Percentiles rank a stretch among this genome's conserved stretches.
Evolutionary conservation across 2,113 vertebrate species (phyloP).

Genomic region (Brachypteracias leptosomus): DNA sequence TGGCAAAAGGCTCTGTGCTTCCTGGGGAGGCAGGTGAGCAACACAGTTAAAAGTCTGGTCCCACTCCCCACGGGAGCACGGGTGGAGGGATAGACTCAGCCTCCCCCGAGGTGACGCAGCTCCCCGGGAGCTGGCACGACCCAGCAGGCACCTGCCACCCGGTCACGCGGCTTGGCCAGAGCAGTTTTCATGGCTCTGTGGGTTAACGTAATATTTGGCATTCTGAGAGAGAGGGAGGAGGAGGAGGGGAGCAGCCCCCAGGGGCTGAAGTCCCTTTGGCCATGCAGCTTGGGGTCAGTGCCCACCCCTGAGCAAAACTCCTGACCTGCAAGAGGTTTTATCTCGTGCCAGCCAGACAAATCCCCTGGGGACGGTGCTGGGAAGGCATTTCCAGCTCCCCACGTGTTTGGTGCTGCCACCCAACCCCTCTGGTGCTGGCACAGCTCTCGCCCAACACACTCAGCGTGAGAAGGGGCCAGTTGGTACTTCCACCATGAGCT

Average conservation of each 20-base stretch:
- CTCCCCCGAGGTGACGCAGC: not conserved
- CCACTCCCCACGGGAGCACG: rapidly evolving
- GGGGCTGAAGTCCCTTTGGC: not conserved
- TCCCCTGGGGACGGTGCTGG: not conserved
- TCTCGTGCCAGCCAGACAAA: rapidly evolving
- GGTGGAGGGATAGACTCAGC: not conserved
- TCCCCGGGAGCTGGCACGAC: not conserved
- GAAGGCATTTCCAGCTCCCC: not conserved
- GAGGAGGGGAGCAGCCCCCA: not conserved
- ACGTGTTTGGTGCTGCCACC: not conserved
- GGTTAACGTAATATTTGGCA: not conserved
- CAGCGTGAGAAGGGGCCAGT: rapidly evolving
- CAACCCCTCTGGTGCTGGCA: not conserved
- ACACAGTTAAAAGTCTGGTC: rapidly evolving
- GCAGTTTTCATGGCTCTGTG: not conserved
- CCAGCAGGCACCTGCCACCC: not conserved
- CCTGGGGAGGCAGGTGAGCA: not conserved
- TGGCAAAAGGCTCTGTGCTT: not conserved
- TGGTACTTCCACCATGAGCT: rapidly evolving
- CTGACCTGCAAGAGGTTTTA: not conserved
- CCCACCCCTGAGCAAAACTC: not conserved
- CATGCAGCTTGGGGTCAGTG: not conserved
- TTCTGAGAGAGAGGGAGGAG: rapidly evolving
- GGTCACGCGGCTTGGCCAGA: not conserved
- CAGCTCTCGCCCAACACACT: rapidly evolving